Base-by-base conservation (phyloP, 2,888 invertebrate species). In the Polymixis flavicincta region DNA sequence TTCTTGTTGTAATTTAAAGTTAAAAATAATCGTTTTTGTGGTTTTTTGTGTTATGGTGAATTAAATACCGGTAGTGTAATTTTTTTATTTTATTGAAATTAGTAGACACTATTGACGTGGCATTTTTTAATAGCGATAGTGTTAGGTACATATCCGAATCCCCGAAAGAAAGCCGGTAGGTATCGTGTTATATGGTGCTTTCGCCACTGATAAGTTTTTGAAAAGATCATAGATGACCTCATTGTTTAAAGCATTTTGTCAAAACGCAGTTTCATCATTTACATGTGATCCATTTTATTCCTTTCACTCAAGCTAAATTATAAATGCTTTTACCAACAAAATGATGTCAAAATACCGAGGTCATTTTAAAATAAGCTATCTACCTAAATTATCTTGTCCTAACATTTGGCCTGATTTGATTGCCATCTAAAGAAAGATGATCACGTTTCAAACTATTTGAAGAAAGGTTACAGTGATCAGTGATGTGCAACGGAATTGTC, bases 341-440 rank as follows among this genome's bases (percentile, higher is more conserved):
- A 14, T 9, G 4, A 74, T 54, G 32, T 48, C 32, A 59, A 37
- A 71, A 71, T 54, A 28, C 0, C 54, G 28, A 82, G 59, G 59
- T 32, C 55, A 55, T 60, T 71, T 22, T 25, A 80, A 69, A 82
- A 60, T 42, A 32, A 64, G 74, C 83, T 83, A 79, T 76, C 71
- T 50, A 71, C 57, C 61, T 45, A 54, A 71, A 57, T 45, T 54
- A 85, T 78, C 76, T 76, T 60, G 60, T 65, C 52, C 66, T 67
- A 77, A 25, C 57, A 77, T 85, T 83, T 71, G 74, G 61, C 65
- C 61, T 77, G 71, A 76, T 81, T 76, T 68, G 79, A 85, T 87
- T 76, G 76, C 52, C 17, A 87, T 85, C 82, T 6, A 60, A 68
- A 65, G 71, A 74, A 82, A 72, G 82, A 78, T 13, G 66, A 75